Percentiles rank a stretch among this genome's conserved stretches.
These are phyloP conservation scores for Eupithecia inturbata DNA, from an alignment of 2,888 invertebrate genomes.

Conservation along the genomic window DNA sequence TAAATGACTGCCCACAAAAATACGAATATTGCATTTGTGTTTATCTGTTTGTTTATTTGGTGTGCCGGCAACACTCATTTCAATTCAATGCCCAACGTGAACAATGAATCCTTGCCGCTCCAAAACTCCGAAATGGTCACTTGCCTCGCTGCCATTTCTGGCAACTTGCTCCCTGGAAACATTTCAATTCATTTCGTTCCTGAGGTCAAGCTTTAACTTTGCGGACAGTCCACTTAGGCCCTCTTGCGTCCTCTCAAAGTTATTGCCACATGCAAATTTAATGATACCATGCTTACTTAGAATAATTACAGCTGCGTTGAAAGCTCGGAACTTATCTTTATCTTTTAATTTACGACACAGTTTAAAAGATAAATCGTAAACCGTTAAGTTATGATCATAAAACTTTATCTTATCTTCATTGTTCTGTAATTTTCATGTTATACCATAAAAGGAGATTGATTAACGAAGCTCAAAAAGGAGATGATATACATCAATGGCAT, in stretches of 20 bases:
- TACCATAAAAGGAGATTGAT: slow-evolving; percentile 54
- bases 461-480: slow-evolving; percentile 59
- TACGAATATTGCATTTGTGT: neutral
- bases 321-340: slow-evolving; percentile 50
- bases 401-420: slow-evolving; percentile 45
- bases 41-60: slow-evolving; percentile 18
- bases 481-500: slow-evolving; percentile 63
- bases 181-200: slow-evolving; percentile 50
- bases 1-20: neutral
- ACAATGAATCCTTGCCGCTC: slow-evolving; percentile 27
- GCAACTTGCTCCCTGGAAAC: slow-evolving; percentile 39
- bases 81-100: slow-evolving; percentile 22
- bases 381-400: slow-evolving; percentile 43
- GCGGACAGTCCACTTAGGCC: slow-evolving; percentile 56
- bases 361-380: slow-evolving; percentile 43
- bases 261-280: slow-evolving; percentile 73
- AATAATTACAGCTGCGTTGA: slow-evolving; percentile 56
- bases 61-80: slow-evolving; percentile 10
- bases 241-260: slow-evolving; percentile 57
- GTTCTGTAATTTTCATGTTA: slow-evolving; percentile 44
- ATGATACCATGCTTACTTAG: slow-evolving; percentile 69
- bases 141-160: slow-evolving; percentile 36
- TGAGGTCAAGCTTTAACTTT: slow-evolving; percentile 49
- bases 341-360: slow-evolving; percentile 42
- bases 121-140: slow-evolving; percentile 22